Evolutionary conservation across 2,888 invertebrate species (phyloP), one percentile per base, ranked within the genome.

Genomic region (Nipponacmea schrenckii): DNA sequence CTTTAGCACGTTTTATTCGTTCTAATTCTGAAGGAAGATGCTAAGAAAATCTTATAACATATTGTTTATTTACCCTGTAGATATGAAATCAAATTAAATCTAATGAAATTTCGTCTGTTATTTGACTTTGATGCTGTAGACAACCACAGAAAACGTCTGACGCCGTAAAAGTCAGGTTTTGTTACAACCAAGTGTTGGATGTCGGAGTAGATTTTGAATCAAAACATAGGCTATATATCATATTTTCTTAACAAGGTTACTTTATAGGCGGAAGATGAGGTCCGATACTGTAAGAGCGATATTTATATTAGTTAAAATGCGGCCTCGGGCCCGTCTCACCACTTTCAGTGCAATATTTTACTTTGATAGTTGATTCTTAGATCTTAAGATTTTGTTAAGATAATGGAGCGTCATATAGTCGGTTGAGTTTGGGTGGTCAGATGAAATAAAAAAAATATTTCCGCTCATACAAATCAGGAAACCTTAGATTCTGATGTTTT

Each of bases 11-110:
- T 39, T 39, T 39, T 39, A 39, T 39, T 39, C 39, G 10, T 5
- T 39, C 39, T 10, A 39, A 8, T 8, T 14, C 56, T 56, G n/a
- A 3, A 56, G 56, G 56, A 24, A 24, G 20, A 10, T 50, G 50
- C 17, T 50, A 20, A 50, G 20, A 17, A 56, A 56, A 20, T 56
- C 56, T 56, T 56, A 56, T 24, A 12, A 39, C 39, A 20, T 24
- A 56, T 56, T 56, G 56, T 56, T 56, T 56, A 56, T 56, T 24
- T 56, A 20, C 56, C 56, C 56, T 24, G 56, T 56, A 24, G 56
- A 24, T 56, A 56, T 56, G 24, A 56, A 20, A 24, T 56, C 24
- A 56, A 56, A 56, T 56, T 56, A 24, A 56, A 24, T 56, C 24
- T 24, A 56, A 56, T 56, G 20, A 24, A 56, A 56, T 20, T 56